These are phyloP conservation scores for Pseudochirops corinnae DNA, from an alignment of 2,797 vertebrate species.

Conservation along the genomic window DNA sequence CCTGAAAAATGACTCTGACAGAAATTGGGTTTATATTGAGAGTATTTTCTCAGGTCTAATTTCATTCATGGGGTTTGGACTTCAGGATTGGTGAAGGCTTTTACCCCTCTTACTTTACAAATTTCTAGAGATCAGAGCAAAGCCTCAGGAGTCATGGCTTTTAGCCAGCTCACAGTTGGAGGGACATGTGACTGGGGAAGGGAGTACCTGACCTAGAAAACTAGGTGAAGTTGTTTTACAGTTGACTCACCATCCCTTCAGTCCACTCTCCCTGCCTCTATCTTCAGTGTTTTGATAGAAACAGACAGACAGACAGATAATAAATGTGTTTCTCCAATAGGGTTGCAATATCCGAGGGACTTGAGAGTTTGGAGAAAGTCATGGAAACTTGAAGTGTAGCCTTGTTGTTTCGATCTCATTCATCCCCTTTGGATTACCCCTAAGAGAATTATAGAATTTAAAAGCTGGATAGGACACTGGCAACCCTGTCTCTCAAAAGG, in stretches of 20 bases:
- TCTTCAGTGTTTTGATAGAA: background rate
- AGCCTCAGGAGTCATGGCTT: background rate
- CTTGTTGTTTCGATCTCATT: background rate
- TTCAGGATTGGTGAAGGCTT: background rate
- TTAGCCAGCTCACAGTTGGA: background rate
- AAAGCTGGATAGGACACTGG: background rate
- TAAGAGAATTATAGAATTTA: background rate
- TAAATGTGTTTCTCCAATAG: background rate
- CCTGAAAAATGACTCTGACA: background rate
- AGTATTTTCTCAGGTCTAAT: background rate
- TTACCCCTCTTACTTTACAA: background rate
- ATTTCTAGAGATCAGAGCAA: background rate
- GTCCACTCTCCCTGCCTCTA: background rate
- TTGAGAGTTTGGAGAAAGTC: background rate
- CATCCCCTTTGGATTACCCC: background rate
- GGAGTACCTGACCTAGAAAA: rapidly evolving
- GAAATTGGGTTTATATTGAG: background rate
- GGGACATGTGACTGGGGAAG: background rate
- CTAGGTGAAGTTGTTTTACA: background rate
- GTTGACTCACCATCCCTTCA: background rate
- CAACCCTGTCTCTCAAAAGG: background rate
- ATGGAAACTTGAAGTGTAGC: background rate
- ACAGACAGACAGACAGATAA: background rate
- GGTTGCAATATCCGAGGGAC: background rate
- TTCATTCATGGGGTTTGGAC: background rate